Evolutionary conservation across 2,113 vertebrate species (phyloP), one percentile per base, ranked within the genome.

Genomic region (Odocoileus hemionus): DNA sequence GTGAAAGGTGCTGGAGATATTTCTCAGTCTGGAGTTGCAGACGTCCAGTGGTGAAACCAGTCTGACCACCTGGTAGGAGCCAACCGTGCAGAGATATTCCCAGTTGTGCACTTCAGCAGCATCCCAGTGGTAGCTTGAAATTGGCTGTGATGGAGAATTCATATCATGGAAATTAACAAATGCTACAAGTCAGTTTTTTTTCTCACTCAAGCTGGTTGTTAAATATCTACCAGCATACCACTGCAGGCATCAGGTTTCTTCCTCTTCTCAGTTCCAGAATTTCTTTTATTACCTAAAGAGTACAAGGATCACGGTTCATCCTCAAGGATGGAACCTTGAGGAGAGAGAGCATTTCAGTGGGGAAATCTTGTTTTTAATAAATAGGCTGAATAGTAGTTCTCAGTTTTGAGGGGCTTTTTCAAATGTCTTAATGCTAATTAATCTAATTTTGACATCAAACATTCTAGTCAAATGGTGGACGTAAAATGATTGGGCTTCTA

Each of bases 381-480:
- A 15, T 26, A 89, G 14, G 33, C 52, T 94, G 43, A 96, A 90
- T 61, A 55, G 36, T 5, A 54, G 15, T 45, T 91, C 36, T 94
- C 50, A 12, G 36, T 90, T 95, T 45, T 74, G 52, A 82, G 19
- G 43, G 47, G 21, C 1, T 88, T 96, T 87, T 70, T 94, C 21
- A 93, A 54, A 10, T 55, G 74, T 94, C 94, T 60, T 26, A 70
- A 19, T 85, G 80, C 54, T 43, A 43, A 74, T 80, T 43, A 33
- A 94, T 85, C 87, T 93, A 84, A 95, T 91, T 95, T 95, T 95
- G 90, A 89, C 50, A 87, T 64, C 3, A 95, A 45, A 74, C 16
- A 47, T 83, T 89, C n/a, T 96, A 91, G 61, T 50, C 58, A 94
- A 97, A 86, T 45, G 78, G 80, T 52, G 30, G 70, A 52, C 91